Evolutionary conservation across 2,888 invertebrate species (phyloP).

Genomic region (Acleris emargana): DNA sequence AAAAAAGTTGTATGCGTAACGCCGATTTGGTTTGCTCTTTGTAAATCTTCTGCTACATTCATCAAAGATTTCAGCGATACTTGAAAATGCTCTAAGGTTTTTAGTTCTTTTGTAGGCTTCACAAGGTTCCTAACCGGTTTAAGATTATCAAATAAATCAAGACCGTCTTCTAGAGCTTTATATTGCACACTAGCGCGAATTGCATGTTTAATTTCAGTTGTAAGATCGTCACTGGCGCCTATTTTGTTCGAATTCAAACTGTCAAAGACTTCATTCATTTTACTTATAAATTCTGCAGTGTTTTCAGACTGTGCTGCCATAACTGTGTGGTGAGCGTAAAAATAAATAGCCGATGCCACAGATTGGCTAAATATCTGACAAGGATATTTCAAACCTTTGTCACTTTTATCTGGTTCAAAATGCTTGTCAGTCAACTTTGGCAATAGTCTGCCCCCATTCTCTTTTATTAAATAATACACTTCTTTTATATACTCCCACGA

Average conservation of each 20-base stretch:
- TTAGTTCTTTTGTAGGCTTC: neutral
- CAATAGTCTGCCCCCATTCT: neutral
- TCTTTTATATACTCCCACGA: conserved; percentile 13
- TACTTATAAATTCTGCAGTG: conserved; percentile 14
- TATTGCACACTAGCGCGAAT: neutral
- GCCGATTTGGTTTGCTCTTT: neutral
- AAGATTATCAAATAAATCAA: neutral
- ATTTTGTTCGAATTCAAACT: conserved; percentile 1
- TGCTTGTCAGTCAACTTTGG: conserved; percentile 18
- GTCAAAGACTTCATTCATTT: conserved; percentile 7
- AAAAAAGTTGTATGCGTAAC: neutral
- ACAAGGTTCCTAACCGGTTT: too few relatives aligned
- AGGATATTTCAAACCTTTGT: neutral
- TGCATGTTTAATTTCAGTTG: neutral
- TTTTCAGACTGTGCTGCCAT: neutral
- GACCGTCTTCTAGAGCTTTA: conserved; percentile 9
- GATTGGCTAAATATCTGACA: conserved; percentile 14
- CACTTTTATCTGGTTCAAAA: neutral
- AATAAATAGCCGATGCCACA: conserved; percentile 3
- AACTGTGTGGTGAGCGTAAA: neutral
- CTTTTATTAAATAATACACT: conserved; percentile 6
- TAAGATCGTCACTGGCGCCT: neutral
- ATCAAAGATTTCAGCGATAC: conserved; percentile 2
- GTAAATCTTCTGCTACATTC: neutral
- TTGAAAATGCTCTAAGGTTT: conserved; percentile 6